phyloP scores from a whole-genome alignment of 2,888 invertebrate species.

The Rotaria socialis region DNA sequence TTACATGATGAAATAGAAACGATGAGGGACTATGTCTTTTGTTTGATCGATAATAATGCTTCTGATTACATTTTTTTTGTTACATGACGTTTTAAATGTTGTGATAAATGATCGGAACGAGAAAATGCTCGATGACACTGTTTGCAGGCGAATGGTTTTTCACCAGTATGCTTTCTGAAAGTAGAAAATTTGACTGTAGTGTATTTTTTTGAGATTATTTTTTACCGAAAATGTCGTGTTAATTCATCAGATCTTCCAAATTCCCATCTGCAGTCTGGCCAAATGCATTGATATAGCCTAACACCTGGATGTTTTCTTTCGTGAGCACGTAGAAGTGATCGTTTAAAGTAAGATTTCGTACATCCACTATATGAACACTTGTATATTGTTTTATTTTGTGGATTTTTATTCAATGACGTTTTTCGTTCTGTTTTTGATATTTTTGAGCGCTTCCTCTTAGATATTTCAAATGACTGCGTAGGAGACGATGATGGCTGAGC shows the following conservation, averaged over 20 bases:
- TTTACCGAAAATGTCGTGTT: conserved; percentile 63
- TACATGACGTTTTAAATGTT: conserved; percentile 68
- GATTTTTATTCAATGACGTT: neutral
- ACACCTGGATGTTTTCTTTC: conserved; percentile 67
- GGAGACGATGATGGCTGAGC: neutral
- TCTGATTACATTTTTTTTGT: neutral
- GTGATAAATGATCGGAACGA: conserved; percentile 67
- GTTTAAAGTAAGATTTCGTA: conserved; percentile 66
- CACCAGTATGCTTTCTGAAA: conserved; percentile 63
- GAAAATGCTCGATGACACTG: conserved; percentile 68
- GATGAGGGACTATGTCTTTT: no score
- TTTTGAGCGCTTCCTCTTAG: neutral
- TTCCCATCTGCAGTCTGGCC: conserved; percentile 65
- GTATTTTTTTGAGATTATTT: neutral
- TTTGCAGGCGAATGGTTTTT: conserved; percentile 67
- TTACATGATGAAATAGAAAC: no score
- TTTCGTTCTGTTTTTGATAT: neutral
- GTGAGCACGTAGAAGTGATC: conserved; percentile 66
- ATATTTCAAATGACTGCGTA: neutral
- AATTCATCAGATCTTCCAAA: conserved; percentile 67
- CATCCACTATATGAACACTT: conserved; percentile 64
- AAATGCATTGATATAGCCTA: conserved; percentile 67
- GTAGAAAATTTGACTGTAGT: no score
- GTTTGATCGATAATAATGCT: no score
- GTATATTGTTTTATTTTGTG: conserved; percentile 48